Percentiles rank a stretch among this genome's conserved stretches.
Conservation (phyloP, 2,797 vertebrate species). For the Aldrovandia affinis region DNA sequence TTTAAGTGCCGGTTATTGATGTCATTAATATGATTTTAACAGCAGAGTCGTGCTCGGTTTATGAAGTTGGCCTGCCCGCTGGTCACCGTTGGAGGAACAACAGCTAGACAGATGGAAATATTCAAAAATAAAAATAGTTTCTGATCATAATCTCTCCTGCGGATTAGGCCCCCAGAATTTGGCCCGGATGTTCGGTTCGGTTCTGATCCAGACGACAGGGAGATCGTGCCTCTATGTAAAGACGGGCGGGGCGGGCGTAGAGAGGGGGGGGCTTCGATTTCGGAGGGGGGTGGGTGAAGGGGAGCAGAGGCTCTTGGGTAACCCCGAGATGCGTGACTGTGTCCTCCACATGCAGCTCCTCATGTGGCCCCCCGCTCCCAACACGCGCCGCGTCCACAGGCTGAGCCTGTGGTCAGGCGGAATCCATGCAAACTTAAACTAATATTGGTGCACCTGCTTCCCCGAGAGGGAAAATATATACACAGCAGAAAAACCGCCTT, state of each 20-base stretch:
- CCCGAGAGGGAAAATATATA: conserved; percentile 36
- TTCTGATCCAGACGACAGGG: background rate
- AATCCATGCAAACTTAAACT: conserved; percentile 67
- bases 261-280: background rate
- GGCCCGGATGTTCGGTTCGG: background rate
- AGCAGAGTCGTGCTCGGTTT: conserved; percentile 10
- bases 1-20: background rate
- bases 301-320: background rate
- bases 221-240: background rate
- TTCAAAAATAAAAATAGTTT: background rate
- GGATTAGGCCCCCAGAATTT: conserved; percentile 13
- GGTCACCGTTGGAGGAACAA: background rate
- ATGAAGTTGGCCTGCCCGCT: background rate
- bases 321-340: background rate
- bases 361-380: background rate
- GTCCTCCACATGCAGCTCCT: conserved; percentile 45
- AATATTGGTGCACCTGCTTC: conserved; percentile 74
- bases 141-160: conserved; percentile 21
- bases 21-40: conserved; percentile 16
- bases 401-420: conserved; percentile 43
- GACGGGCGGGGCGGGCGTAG: background rate
- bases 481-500: conserved; percentile 39
- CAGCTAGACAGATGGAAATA: conserved; percentile 3
- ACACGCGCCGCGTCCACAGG: conserved; percentile 22
- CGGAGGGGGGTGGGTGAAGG: background rate